A percentile compares a stretch with the other conserved stretches of the same genome.
Evolutionary conservation across 2,797 vertebrate genomes (phyloP).

Genomic region (Sardinella longiceps): DNA sequence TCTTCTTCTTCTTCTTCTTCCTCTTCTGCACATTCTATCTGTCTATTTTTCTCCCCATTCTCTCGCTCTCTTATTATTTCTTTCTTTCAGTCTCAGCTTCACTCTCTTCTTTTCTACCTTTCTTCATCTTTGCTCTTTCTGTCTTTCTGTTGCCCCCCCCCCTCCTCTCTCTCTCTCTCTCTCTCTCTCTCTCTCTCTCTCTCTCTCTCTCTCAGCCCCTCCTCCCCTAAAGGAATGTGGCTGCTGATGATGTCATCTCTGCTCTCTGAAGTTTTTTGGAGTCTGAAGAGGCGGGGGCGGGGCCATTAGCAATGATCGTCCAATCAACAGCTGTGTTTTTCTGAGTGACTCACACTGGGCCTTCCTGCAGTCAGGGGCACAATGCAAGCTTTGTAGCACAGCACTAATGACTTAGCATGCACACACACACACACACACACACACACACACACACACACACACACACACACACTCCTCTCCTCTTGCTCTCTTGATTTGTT

Average conservation of each 20-base stretch:
- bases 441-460: constrained; percentile 18
- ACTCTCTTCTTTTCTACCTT: neutral
- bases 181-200: neutral
- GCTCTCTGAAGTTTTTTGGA: constrained; percentile 67
- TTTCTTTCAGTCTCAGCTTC: constrained; percentile 52
- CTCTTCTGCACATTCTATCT: neutral
- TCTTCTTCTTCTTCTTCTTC: neutral
- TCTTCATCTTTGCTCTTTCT: neutral
- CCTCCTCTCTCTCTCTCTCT: neutral
- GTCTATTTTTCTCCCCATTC: neutral
- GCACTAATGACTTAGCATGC: constrained; percentile 33
- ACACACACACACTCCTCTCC: constrained; percentile 1
- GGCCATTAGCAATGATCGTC: constrained; percentile 39
- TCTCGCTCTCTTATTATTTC: constrained; percentile 43
- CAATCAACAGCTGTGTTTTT: constrained; percentile 47
- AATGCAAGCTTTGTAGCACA: constrained; percentile 53
- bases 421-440: constrained; percentile 12
- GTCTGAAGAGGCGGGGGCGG: constrained; percentile 47
- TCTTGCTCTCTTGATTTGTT: neutral
- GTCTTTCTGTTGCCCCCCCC: constrained; percentile 28
- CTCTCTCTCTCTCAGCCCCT: constrained; percentile 43
- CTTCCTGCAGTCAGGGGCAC: constrained; percentile 60
- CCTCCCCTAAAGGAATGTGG: constrained; percentile 75
- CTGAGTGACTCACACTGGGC: constrained; percentile 62
- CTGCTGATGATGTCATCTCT: constrained; percentile 79